phyloP scores from a whole-genome alignment of 2,888 invertebrate genomes.

The Thelaira solivaga region DNA sequence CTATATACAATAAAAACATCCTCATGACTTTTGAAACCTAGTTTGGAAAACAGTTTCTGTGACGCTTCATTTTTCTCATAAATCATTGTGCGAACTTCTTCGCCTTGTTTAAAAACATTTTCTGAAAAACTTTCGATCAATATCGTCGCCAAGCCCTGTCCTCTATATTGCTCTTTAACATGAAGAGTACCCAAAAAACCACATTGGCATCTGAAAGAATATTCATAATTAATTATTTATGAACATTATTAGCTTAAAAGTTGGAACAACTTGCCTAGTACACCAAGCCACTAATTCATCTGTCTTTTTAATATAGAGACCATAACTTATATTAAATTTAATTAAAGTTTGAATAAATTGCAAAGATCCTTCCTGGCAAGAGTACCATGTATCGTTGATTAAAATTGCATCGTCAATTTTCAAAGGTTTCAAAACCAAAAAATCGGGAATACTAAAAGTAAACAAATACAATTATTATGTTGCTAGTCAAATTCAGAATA shows the following conservation, averaged over 20 bases:
- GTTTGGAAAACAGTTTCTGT: constrained; percentile 64
- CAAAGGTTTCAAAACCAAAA: constrained; percentile 34
- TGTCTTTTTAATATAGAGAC: constrained; percentile 63
- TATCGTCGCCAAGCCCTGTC: constrained; percentile 66
- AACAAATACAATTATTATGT: no score
- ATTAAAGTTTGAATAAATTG: constrained; percentile 66
- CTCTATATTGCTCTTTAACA: constrained; percentile 64
- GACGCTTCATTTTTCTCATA: constrained; percentile 64
- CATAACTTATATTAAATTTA: constrained; percentile 66
- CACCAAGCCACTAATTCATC: constrained; percentile 69
- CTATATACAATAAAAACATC: constrained; percentile 31
- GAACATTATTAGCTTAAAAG: no score
- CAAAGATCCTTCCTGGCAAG: constrained; percentile 66
- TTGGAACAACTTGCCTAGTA: constrained; percentile 64
- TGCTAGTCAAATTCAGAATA: no score
- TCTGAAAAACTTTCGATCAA: constrained; percentile 65
- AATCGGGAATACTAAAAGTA: constrained; percentile 63
- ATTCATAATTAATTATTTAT: no score
- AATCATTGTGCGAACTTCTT: constrained; percentile 66
- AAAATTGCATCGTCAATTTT: constrained; percentile 61
- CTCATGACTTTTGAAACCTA: constrained; percentile 65
- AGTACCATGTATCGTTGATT: constrained; percentile 67
- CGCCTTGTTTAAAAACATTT: constrained; percentile 57
- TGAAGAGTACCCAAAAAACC: constrained; percentile 69
- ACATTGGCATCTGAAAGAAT: constrained; percentile 65